Conservation (phyloP, 2,888 invertebrate species). For the Metallyticus violacea region DNA sequence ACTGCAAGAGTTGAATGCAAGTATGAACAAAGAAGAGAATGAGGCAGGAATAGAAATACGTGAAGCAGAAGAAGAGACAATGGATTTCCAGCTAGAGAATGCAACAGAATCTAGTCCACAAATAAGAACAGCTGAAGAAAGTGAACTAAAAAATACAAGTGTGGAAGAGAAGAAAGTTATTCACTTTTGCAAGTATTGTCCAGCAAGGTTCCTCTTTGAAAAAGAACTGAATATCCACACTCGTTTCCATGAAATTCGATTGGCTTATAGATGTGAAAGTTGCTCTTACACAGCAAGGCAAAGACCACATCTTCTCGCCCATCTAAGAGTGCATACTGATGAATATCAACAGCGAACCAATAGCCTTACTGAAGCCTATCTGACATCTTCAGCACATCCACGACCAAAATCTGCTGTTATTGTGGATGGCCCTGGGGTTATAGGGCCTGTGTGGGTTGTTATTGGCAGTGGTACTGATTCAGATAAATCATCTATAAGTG, state of each 20-base stretch:
- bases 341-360: slow-evolving; percentile 59
- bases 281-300: slow-evolving; percentile 76
- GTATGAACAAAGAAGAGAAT: not conserved
- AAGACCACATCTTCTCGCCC: slow-evolving; percentile 64
- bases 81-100: not conserved
- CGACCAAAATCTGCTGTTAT: slow-evolving; percentile 57
- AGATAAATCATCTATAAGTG: not conserved
- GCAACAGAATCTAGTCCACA: not conserved
- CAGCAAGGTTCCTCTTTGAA: slow-evolving; percentile 66
- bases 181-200: slow-evolving; percentile 78
- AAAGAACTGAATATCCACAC: slow-evolving; percentile 71
- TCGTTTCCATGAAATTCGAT: slow-evolving; percentile 63
- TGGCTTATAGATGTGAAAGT: slow-evolving; percentile 67
- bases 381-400: slow-evolving; percentile 60
- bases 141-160: not conserved
- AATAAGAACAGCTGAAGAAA: not conserved
- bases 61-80: slow-evolving; percentile 34
- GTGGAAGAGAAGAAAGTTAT: slow-evolving; percentile 40
- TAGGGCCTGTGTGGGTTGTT: slow-evolving; percentile 51
- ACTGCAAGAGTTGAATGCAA: slow-evolving; percentile 49
- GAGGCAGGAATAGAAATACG: slow-evolving; percentile 4
- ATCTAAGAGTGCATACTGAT: slow-evolving; percentile 62
- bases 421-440: slow-evolving; percentile 45
- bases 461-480: slow-evolving; percentile 36
- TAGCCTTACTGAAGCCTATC: slow-evolving; percentile 63